Conservation (phyloP, 1,140 invertebrate genomes). For the Drosophila subpulchrella region DNA sequence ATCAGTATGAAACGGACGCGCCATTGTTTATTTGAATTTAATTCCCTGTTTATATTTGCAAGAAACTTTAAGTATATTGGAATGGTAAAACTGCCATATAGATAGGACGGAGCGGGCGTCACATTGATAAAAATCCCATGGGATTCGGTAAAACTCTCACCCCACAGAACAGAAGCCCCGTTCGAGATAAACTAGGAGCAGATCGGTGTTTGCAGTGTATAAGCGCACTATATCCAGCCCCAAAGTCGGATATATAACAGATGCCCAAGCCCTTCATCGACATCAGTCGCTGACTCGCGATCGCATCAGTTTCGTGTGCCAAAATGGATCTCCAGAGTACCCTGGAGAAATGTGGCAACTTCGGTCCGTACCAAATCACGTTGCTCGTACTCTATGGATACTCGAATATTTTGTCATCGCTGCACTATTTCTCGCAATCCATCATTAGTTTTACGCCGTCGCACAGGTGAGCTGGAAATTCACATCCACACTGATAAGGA, state of each 20-base stretch:
- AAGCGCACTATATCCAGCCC: conserved; percentile 5
- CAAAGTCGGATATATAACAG: conserved; percentile 26
- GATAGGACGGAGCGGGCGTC: too few species aligned
- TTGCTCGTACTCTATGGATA: conserved; percentile 86
- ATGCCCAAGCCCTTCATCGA: conserved; percentile 5
- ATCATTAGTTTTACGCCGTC: conserved; percentile 85
- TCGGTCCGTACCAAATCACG: conserved; percentile 87
- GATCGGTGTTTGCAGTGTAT: conserved; percentile 22
- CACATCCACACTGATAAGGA: background rate
- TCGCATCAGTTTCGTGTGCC: conserved; percentile 12
- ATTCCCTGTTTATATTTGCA: too few species aligned
- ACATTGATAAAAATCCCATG: too few species aligned
- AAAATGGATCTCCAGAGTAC: conserved; percentile 86
- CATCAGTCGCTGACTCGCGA: conserved; percentile 41
- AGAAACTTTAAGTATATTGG: too few species aligned
- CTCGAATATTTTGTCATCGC: conserved; percentile 85
- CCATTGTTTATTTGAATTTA: too few species aligned
- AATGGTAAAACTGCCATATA: too few species aligned
- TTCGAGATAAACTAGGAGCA: conserved; percentile 15
- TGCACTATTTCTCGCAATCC: conserved; percentile 87
- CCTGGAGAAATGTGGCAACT: conserved; percentile 87
- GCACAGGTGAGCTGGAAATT: conserved; percentile 74
- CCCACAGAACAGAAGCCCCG: background rate
- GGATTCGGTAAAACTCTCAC: too few species aligned
- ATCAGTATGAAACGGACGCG: too few species aligned